phyloP scores from a whole-genome alignment of 2,113 vertebrate species.

The Capra hircus region DNA sequence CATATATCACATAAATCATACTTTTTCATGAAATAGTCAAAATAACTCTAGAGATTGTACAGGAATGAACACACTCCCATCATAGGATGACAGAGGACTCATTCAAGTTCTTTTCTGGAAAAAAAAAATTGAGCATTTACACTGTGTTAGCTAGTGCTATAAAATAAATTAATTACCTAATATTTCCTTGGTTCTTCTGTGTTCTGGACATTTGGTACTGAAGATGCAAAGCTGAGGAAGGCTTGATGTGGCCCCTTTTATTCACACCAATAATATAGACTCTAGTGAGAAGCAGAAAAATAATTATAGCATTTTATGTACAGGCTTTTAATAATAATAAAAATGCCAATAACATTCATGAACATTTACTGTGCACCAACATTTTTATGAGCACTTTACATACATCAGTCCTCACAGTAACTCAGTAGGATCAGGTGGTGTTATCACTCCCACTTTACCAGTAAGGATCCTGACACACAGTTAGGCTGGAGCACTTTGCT shows the following conservation, averaged over 20 bases:
- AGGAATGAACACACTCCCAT: background rate
- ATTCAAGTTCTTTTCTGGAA: background rate
- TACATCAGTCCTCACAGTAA: background rate
- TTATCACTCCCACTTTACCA: background rate
- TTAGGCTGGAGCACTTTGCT: background rate
- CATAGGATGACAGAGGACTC: background rate
- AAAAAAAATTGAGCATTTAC: background rate
- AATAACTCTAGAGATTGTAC: background rate
- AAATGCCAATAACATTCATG: background rate
- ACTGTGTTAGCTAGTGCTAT: background rate
- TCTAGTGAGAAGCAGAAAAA: background rate
- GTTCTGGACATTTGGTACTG: background rate
- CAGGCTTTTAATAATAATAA: background rate
- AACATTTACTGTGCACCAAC: background rate
- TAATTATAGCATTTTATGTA: background rate
- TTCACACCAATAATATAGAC: background rate
- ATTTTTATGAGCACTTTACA: background rate
- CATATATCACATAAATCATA: background rate
- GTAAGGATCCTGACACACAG: background rate
- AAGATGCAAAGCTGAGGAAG: background rate
- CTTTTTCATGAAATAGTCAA: background rate
- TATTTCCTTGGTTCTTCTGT: background rate
- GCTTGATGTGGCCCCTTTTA: background rate
- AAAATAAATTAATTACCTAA: background rate
- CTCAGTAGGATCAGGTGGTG: background rate